A percentile compares a stretch with the other conserved stretches of the same genome.
phyloP scores from a whole-genome alignment of 2,113 vertebrate species.

The Trichomycterus rosablanca region DNA sequence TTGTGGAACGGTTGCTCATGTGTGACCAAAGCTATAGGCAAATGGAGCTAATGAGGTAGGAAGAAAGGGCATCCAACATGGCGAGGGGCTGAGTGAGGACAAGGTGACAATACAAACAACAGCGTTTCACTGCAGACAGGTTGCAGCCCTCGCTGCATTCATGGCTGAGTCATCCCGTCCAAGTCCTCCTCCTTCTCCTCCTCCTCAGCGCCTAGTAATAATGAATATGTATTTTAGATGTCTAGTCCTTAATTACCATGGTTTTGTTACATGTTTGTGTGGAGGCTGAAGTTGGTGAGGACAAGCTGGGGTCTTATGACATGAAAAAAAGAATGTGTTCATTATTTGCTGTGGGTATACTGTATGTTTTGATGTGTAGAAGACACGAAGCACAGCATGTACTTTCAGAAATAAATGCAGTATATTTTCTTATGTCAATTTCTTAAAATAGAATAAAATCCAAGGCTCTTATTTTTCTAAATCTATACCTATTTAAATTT shows the following conservation, averaged over 20 bases:
- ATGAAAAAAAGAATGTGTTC: background rate
- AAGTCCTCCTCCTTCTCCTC: slow-evolving; percentile 19
- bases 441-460: background rate
- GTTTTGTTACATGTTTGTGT: slow-evolving; percentile 16
- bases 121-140: slow-evolving; percentile 18
- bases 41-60: slow-evolving; percentile 48
- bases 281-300: background rate
- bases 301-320: background rate
- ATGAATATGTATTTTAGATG: slow-evolving; percentile 31
- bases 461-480: background rate
- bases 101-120: slow-evolving; percentile 36
- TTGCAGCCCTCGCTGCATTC: slow-evolving; percentile 18
- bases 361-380: too few relatives aligned
- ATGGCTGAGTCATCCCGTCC: slow-evolving; percentile 38
- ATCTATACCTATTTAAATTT: background rate
- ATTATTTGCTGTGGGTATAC: too few relatives aligned
- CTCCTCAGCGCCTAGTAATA: slow-evolving; percentile 6
- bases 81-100: slow-evolving; percentile 23
- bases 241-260: slow-evolving; percentile 15
- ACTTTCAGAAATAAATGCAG: too few relatives aligned
- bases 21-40: slow-evolving; percentile 45
- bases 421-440: too few relatives aligned
- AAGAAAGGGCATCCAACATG: slow-evolving; percentile 39
- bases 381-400: background rate
- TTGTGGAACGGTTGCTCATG: slow-evolving; percentile 38